Percentiles rank a stretch among this genome's conserved stretches.
Conservation (phyloP, 2,113 vertebrate species). For the Megaceryle maxima region DNA sequence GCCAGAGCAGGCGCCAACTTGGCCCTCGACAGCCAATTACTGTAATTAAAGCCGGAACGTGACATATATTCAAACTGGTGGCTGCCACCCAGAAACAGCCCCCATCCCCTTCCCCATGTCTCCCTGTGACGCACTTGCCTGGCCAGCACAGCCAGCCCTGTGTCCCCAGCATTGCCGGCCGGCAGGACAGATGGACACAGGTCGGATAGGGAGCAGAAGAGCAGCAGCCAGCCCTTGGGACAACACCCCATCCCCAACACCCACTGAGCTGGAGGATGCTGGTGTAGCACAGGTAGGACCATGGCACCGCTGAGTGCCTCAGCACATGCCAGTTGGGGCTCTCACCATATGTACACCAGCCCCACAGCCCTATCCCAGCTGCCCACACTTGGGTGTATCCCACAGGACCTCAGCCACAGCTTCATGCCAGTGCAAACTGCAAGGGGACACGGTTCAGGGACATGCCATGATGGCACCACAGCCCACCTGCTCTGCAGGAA, state of each 20-base stretch:
- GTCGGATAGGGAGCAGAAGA: fast-evolving
- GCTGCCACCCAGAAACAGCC: background rate
- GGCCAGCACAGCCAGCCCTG: fast-evolving
- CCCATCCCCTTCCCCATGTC: background rate
- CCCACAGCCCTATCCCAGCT: background rate
- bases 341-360: background rate
- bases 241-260: fast-evolving
- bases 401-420: background rate
- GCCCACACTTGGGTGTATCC: background rate
- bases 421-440: background rate
- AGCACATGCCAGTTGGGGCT: fast-evolving
- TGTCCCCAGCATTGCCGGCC: fast-evolving
- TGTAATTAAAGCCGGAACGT: slow-evolving; percentile 17
- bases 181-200: fast-evolving
- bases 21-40: background rate
- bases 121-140: fast-evolving
- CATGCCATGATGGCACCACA: background rate
- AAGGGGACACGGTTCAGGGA: background rate
- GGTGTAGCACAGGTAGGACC: background rate
- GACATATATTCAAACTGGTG: background rate
- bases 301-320: fast-evolving
- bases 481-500: background rate
- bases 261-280: background rate
- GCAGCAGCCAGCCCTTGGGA: background rate
- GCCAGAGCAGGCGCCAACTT: background rate